phyloP scores from a whole-genome alignment of 1,140 invertebrate species.

The Cyclargus thomasi region DNA sequence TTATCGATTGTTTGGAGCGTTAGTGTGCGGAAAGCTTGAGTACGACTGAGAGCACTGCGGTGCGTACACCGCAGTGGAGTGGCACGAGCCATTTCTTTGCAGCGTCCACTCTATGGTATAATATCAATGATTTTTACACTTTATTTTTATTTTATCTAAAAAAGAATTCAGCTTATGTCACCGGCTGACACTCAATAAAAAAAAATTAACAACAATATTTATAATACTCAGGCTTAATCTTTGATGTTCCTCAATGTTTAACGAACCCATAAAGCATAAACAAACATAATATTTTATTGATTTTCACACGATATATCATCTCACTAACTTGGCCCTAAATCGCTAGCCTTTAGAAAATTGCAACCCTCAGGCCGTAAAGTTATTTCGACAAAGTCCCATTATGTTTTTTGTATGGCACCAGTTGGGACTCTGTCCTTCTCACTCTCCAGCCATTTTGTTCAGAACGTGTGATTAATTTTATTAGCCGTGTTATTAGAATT shows the following conservation, averaged over 20 bases:
- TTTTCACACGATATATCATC: constrained; percentile 62
- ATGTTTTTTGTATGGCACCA: constrained; percentile 35
- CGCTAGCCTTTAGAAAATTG: constrained; percentile 45
- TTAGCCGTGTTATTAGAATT: constrained; percentile 50
- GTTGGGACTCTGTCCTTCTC: constrained; percentile 50
- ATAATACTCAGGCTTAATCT: no score
- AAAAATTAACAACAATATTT: no score
- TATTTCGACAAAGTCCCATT: constrained; percentile 59
- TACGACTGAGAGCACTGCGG: no score
- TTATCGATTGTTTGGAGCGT: no score
- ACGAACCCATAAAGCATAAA: neutral
- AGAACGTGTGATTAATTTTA: constrained; percentile 59
- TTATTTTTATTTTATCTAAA: no score
- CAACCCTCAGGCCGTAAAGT: constrained; percentile 49
- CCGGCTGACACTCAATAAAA: no score
- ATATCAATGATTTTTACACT: no score
- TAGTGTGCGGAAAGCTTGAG: no score
- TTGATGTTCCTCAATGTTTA: neutral
- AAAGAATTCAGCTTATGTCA: no score
- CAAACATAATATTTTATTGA: constrained; percentile 72
- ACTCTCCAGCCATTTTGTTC: constrained; percentile 43
- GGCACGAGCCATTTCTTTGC: no score
- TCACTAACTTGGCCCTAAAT: constrained; percentile 47
- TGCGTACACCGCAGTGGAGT: no score
- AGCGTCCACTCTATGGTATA: no score